These are phyloP conservation scores for Caenorhabditis tropicalis DNA, from an alignment of 1,140 invertebrate species.

Conservation along the genomic window DNA sequence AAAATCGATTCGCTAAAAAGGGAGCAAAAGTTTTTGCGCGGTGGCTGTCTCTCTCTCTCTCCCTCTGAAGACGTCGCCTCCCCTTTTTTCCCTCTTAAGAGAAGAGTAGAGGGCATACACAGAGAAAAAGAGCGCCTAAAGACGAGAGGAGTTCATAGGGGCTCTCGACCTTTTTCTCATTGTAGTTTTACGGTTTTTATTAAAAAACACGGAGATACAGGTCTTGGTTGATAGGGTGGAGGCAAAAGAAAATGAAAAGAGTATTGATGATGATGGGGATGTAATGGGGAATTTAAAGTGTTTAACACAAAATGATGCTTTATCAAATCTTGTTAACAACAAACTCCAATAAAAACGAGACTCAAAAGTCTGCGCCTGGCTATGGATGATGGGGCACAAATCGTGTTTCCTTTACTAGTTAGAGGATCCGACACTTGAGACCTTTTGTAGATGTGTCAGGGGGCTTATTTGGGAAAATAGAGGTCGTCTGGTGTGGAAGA, in stretches of 20 bases:
- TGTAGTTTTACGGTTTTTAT: conserved; percentile 8
- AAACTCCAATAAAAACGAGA: conserved; percentile 20
- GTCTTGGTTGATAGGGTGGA: background rate
- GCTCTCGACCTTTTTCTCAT: background rate
- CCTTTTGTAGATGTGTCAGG: conserved; percentile 2
- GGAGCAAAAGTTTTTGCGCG: conserved; percentile 35
- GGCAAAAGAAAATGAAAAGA: background rate
- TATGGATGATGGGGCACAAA: background rate
- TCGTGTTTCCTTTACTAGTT: conserved; percentile 17
- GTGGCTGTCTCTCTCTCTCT: conserved; percentile 16
- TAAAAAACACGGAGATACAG: conserved; percentile 32
- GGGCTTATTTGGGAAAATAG: background rate
- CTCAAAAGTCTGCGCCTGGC: background rate
- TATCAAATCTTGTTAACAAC: conserved; percentile 42
- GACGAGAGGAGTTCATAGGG: too few relatives aligned
- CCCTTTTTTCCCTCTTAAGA: background rate
- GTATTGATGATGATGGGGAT: background rate
- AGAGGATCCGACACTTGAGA: conserved; percentile 7
- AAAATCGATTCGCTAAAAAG: background rate
- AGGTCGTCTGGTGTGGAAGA: conserved; percentile 14
- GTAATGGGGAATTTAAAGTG: background rate
- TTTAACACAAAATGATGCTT: conserved; percentile 42
- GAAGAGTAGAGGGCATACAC: background rate
- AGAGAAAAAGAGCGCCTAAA: background rate
- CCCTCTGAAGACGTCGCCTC: background rate